Percentiles rank a stretch among this genome's conserved stretches.
Evolutionary conservation across 2,797 vertebrate species (phyloP).

Genomic region (Coregonus suidteri): DNA sequence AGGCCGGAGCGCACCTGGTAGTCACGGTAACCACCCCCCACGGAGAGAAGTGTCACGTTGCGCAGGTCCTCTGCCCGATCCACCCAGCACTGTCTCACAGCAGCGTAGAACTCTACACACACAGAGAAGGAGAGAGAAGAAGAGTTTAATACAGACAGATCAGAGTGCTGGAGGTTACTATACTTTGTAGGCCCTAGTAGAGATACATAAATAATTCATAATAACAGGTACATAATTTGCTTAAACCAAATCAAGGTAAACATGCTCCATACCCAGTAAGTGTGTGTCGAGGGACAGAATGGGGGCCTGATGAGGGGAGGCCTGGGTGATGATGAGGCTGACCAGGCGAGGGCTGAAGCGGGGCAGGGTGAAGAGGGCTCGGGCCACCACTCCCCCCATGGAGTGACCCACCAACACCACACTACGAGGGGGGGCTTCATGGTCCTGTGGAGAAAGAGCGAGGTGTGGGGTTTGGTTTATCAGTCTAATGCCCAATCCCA

Average conservation of each 20-base stretch:
- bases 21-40: conserved; percentile 96
- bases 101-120: conserved; percentile 87
- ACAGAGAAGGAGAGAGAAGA: not conserved
- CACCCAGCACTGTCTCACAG: conserved; percentile 88
- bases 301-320: conserved; percentile 93
- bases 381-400: conserved; percentile 96
- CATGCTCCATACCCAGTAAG: conserved; percentile 74
- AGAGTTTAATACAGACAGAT: not conserved
- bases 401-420: conserved; percentile 95
- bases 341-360: conserved; percentile 88
- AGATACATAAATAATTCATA: too few species aligned
- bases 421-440: conserved; percentile 80
- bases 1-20: conserved; percentile 97
- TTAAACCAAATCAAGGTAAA: too few species aligned
- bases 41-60: conserved; percentile 90
- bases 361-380: conserved; percentile 89
- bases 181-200: not conserved
- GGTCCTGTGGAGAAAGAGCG: conserved; percentile 67
- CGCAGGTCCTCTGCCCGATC: conserved; percentile 80
- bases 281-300: conserved; percentile 89
- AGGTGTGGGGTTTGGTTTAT: not conserved
- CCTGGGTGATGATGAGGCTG: conserved; percentile 93
- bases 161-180: not conserved
- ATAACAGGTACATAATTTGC: too few species aligned
- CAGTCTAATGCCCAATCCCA: not conserved